Evolutionary conservation across 2,888 invertebrate genomes (phyloP).

Genomic region (Tridacna gigas): DNA sequence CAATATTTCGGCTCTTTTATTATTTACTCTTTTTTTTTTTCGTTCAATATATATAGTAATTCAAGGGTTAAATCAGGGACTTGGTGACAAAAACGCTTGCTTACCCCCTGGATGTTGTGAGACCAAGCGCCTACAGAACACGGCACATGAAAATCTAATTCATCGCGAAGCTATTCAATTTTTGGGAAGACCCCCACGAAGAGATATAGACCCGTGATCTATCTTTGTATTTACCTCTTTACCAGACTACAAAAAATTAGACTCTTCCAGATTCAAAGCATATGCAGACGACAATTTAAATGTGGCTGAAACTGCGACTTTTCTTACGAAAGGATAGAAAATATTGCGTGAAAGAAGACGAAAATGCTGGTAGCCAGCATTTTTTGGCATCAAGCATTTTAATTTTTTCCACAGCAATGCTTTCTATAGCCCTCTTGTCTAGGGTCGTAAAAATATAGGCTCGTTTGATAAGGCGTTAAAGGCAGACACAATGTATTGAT

Average conservation of each 20-base stretch:
- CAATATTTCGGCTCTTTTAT: too few relatives aligned
- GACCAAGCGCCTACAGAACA: background rate
- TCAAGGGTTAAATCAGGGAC: background rate
- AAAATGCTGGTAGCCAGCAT: too few relatives aligned
- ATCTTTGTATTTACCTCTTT: conserved; percentile 45
- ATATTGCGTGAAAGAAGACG: too few relatives aligned
- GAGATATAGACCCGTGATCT: conserved; percentile 45
- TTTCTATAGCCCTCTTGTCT: too few relatives aligned
- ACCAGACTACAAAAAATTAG: background rate
- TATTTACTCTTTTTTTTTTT: too few relatives aligned
- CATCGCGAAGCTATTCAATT: conserved; percentile 23
- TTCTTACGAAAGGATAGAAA: too few relatives aligned
- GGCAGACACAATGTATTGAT: conserved; percentile 1
- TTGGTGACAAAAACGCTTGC: conserved; percentile 3
- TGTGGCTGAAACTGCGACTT: background rate
- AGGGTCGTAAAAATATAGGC: too few relatives aligned
- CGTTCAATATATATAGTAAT: too few relatives aligned
- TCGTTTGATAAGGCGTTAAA: background rate
- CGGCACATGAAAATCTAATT: conserved; percentile 28
- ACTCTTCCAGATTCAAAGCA: background rate
- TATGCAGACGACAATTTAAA: background rate
- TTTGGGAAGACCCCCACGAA: conserved; percentile 57
- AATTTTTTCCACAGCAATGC: too few relatives aligned
- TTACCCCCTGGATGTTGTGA: background rate
- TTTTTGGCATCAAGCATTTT: too few relatives aligned